Conservation (phyloP, 1,140 invertebrate genomes). For the Euschistus heros region DNA sequence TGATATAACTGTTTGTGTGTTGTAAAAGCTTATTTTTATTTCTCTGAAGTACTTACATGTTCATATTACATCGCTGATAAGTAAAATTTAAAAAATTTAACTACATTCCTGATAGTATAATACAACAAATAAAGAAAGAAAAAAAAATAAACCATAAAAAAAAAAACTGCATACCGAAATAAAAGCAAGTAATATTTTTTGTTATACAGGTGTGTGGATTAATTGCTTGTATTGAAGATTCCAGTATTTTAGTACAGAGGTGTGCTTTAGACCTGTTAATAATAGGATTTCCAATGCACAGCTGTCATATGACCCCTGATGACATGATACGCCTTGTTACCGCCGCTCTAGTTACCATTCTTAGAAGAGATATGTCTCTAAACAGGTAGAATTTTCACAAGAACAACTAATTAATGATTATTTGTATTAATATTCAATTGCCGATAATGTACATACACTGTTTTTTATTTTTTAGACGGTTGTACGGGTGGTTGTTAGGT, state of each 20-base stretch:
- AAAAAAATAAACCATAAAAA: too few species aligned
- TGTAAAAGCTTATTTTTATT: too few species aligned
- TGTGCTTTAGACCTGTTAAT: slow-evolving; percentile 76
- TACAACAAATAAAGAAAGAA: too few species aligned
- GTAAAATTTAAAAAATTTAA: too few species aligned
- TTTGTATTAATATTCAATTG: neutral
- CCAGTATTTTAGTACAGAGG: slow-evolving; percentile 73
- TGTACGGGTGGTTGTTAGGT: slow-evolving; percentile 76
- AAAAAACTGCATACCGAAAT: too few species aligned
- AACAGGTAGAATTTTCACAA: slow-evolving; percentile 49
- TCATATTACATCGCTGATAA: too few species aligned
- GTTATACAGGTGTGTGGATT: slow-evolving; percentile 47
- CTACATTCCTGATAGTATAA: too few species aligned
- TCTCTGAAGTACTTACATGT: too few species aligned
- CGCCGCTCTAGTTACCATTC: slow-evolving; percentile 68
- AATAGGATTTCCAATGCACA: slow-evolving; percentile 77
- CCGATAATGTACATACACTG: neutral
- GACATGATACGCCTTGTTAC: slow-evolving; percentile 71
- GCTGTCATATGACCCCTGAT: slow-evolving; percentile 56
- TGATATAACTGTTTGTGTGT: too few species aligned
- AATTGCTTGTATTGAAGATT: slow-evolving; percentile 66
- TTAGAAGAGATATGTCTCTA: slow-evolving; percentile 83
- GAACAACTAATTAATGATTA: neutral
- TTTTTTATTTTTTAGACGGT: slow-evolving; percentile 41
- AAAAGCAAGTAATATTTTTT: too few species aligned